Evolutionary conservation across 1,140 invertebrate species (phyloP).

Genomic region (Metopolophium dirhodum): DNA sequence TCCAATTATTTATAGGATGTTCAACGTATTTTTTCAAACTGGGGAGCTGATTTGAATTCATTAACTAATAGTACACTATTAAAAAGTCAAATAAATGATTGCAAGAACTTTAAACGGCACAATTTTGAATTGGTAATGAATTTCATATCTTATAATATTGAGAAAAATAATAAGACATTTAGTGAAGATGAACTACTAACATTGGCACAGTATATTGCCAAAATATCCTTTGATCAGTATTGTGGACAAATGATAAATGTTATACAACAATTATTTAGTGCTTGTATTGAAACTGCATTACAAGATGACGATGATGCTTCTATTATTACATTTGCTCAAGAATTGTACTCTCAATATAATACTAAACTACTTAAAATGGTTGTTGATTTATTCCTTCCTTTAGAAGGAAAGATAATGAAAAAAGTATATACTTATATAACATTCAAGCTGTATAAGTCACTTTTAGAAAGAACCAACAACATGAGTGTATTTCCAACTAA

Average conservation of each 20-base stretch:
- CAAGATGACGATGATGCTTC: neutral
- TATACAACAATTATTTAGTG: constrained; percentile 10
- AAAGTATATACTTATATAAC: constrained; percentile 22
- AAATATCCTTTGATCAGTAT: neutral
- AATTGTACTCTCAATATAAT: neutral
- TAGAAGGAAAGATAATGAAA: neutral
- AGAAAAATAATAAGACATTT: neutral
- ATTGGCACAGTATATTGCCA: neutral
- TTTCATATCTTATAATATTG: neutral
- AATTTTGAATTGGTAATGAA: constrained; percentile 30
- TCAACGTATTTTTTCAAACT: neutral
- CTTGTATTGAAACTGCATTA: constrained; percentile 19
- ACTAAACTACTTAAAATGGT: neutral
- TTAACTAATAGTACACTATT: neutral
- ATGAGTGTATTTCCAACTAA: neutral
- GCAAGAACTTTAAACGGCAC: neutral
- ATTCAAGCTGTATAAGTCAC: constrained; percentile 18
- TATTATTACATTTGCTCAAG: constrained; percentile 30
- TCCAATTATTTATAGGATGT: constrained; percentile 13
- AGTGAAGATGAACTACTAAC: neutral
- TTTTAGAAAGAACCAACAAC: constrained; percentile 4
- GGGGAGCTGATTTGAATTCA: constrained; percentile 39
- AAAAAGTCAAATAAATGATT: neutral
- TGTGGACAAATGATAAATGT: constrained; percentile 36
- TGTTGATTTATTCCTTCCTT: constrained; percentile 25